Percentiles rank a stretch among this genome's conserved stretches.
phyloP scores from a whole-genome alignment of 2,888 invertebrate species.

The Epicampocera succincta region DNA sequence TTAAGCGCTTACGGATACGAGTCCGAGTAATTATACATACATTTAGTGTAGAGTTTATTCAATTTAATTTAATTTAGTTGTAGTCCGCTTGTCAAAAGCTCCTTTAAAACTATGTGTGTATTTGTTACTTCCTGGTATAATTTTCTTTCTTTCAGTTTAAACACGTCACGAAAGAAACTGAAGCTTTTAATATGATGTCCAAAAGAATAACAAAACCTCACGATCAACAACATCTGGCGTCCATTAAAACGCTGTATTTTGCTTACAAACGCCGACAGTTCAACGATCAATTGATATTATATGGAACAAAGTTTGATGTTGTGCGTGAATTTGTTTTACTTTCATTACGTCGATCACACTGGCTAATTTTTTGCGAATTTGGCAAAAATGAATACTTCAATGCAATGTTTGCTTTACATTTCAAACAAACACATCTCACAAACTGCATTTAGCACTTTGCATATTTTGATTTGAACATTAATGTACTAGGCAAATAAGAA shows the following conservation, averaged over 20 bases:
- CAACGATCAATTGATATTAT: conserved; percentile 50
- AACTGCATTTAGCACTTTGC: conserved; percentile 60
- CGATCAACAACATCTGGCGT: conserved; percentile 59
- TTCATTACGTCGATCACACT: conserved; percentile 56
- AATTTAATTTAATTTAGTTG: too few species aligned
- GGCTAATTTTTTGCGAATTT: conserved; percentile 12
- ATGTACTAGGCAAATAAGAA: conserved; percentile 7
- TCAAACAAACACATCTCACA: conserved; percentile 51
- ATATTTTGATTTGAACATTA: conserved; percentile 33
- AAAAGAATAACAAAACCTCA: conserved; percentile 25
- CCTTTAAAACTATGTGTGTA: too few species aligned
- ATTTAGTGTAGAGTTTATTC: too few species aligned
- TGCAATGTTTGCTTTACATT: conserved; percentile 51
- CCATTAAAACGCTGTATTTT: conserved; percentile 53
- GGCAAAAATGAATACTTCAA: conserved; percentile 30
- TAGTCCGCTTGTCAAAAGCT: too few species aligned
- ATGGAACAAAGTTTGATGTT: conserved; percentile 33
- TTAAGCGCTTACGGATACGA: too few species aligned
- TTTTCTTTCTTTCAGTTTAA: background rate
- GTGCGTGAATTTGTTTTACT: conserved; percentile 49
- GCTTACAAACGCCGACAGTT: conserved; percentile 19
- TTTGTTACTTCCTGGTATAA: too few species aligned
- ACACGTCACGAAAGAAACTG: background rate
- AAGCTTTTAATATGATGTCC: conserved; percentile 17
- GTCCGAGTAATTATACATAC: too few species aligned